A percentile compares a stretch with the other conserved stretches of the same genome.
These are phyloP conservation scores for Chaenodraco wilsoni DNA, from an alignment of 2,797 vertebrate genomes.

Conservation along the genomic window DNA sequence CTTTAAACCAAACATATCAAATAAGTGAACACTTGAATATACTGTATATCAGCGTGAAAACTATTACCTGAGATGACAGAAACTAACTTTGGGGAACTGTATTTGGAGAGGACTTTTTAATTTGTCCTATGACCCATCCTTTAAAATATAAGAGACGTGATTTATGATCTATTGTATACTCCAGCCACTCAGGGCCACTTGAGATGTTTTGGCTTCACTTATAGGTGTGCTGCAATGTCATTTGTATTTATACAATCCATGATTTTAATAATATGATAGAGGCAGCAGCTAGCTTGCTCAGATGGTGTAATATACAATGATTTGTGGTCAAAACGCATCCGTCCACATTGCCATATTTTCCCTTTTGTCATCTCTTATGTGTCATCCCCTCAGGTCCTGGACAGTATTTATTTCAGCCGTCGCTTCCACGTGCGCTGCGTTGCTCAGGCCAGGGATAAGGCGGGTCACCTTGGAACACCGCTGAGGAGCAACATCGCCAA, in stretches of 20 bases:
- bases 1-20: background rate
- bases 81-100: no score
- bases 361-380: background rate
- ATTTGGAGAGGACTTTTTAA: no score
- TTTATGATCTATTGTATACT: no score
- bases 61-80: background rate
- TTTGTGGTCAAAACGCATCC: no score
- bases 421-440: conserved; percentile 96
- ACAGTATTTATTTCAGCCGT: conserved; percentile 98
- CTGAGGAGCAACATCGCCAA: conserved; percentile 92
- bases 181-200: no score
- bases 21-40: background rate
- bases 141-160: no score
- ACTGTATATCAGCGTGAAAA: background rate
- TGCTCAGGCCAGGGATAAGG: conserved; percentile 93
- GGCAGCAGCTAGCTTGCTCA: background rate
- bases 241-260: no score
- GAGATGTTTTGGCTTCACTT: no score
- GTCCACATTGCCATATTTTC: no score
- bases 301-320: background rate
- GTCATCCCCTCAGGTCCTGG: conserved; percentile 86
- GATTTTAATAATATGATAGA: background rate
- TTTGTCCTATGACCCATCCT: no score
- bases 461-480: conserved; percentile 92
- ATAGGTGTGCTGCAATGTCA: no score